A percentile compares a stretch with the other conserved stretches of the same genome.
Evolutionary conservation across 2,888 invertebrate species (phyloP).

Genomic region (Cephalotes varians): DNA sequence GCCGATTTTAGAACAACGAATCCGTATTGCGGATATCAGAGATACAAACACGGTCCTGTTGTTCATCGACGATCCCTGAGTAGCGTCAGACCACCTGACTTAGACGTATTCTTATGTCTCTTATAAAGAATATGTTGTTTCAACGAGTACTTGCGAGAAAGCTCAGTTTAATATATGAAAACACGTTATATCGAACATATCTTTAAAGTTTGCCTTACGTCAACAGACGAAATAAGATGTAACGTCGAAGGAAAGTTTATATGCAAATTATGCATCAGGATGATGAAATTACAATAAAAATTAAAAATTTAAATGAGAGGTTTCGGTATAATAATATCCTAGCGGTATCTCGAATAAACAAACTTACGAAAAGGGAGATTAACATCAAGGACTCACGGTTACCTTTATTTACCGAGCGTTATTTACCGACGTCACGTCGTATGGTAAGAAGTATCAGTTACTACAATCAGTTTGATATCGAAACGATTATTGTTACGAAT

Average conservation of each 20-base stretch:
- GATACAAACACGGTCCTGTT: background rate
- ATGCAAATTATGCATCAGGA: background rate
- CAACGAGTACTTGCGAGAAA: slow-evolving; percentile 64
- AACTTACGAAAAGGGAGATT: background rate
- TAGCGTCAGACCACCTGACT: slow-evolving; percentile 70
- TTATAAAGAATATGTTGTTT: slow-evolving; percentile 65
- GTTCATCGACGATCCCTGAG: slow-evolving; percentile 64
- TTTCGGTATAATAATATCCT: background rate
- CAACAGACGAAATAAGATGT: background rate
- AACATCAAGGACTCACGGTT: background rate
- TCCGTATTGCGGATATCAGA: background rate
- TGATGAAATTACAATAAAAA: background rate
- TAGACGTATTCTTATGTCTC: background rate
- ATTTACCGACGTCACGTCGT: background rate
- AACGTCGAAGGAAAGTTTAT: background rate
- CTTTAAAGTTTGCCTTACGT: background rate
- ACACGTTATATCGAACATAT: background rate
- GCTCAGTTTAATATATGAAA: background rate
- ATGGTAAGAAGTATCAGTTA: background rate
- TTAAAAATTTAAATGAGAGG: background rate
- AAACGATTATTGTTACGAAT: background rate
- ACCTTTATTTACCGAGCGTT: background rate
- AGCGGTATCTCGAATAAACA: slow-evolving; percentile 1
- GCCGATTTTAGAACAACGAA: background rate
- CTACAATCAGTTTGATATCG: background rate